Base-by-base conservation (phyloP, 2,797 vertebrate species). In the Otolemur crassicaudatus region DNA sequence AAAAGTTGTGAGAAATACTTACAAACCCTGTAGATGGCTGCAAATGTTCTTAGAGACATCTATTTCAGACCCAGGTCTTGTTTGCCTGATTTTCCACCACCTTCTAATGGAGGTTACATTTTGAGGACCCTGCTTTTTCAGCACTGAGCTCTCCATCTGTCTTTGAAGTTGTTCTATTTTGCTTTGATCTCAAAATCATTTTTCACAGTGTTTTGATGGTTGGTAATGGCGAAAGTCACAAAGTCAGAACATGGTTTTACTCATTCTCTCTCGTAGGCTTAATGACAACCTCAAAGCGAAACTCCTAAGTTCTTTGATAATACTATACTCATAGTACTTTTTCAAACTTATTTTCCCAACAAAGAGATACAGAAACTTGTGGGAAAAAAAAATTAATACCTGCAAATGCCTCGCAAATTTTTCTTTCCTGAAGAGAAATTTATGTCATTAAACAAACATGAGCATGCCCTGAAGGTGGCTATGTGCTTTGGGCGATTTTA, bases 121-220 rank as follows among this genome's bases (percentile, higher is more conserved):
- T 31, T 69, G 27, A 67, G 53, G 37, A 75, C n/a, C 53, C 22
- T 60, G 69, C 27, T 85, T 95, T 81, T 92, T 69, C 14, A 95
- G 31, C 77, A 83, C 87, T 34, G 58, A 95, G 76, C 58, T 96
- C 61, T 83, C 65, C 70, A 1, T 85, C 43, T 93, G 58, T 93
- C 97, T 97, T 97, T 97, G 96, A 98, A 97, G 96, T 83, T 96
- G 58, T 34, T 87, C n/a, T 58, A 14, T 76, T 97, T 97, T 92
- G 77, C 97, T 97, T 97, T 97, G 96, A 98, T 97, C 94, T 96
- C 86, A 19, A 96, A 94, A 97, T 97, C 49, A 61, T 67, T 96
- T 95, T 88, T 63, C 69, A 85, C 77, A 88, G 22, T 72, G 73
- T 97, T 96, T 95, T 95, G 89, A 96, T 97, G 91, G 90, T 94